phyloP scores from a whole-genome alignment of 2,113 vertebrate genomes.

The Circaetus gallicus region DNA sequence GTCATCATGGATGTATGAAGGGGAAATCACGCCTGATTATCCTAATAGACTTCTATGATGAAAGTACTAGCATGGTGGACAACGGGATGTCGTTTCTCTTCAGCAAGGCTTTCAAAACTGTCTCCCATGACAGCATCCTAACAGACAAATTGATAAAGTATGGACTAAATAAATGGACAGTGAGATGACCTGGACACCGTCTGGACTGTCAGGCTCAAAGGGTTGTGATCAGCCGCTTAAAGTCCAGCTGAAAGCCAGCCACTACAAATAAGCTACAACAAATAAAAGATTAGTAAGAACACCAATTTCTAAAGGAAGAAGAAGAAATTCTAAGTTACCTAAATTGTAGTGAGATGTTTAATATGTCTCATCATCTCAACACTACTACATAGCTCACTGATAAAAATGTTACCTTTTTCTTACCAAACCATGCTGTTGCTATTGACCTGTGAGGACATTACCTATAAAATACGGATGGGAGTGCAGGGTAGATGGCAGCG shows the following conservation, averaged over 20 bases:
- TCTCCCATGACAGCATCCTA: not conserved
- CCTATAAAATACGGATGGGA: not conserved
- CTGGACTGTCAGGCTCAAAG: not conserved
- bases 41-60: not conserved
- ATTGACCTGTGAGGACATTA: not conserved
- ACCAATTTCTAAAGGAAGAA: not conserved
- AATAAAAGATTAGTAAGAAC: not conserved
- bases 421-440: not conserved
- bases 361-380: not conserved
- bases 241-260: not conserved
- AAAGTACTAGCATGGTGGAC: not conserved
- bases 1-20: not conserved
- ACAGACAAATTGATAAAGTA: not conserved
- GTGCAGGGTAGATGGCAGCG: not conserved
- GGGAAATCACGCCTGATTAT: not conserved
- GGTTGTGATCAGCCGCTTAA: not conserved
- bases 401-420: not conserved
- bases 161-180: not conserved
- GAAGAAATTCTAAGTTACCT: not conserved
- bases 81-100: not conserved
- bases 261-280: not conserved
- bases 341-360: not conserved
- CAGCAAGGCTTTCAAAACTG: not conserved
- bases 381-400: not conserved
- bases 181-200: not conserved